Conservation (phyloP, 2,888 invertebrate species). For the Tenthredo mesomela region DNA sequence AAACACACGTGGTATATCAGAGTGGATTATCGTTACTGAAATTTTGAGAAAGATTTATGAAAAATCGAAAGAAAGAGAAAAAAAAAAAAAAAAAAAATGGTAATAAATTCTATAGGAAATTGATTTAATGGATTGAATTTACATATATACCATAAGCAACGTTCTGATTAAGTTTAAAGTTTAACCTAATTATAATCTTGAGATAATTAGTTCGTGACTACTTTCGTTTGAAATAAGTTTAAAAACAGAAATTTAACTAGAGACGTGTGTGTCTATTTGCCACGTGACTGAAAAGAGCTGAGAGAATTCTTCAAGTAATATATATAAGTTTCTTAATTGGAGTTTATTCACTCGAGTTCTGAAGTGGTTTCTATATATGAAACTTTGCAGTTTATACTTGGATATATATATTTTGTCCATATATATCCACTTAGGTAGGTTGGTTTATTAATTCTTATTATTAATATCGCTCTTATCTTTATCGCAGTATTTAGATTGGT, state of each 20-base stretch:
- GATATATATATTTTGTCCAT: not conserved
- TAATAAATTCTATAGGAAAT: not conserved
- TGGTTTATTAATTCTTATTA: conserved; percentile 25
- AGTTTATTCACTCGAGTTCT: conserved; percentile 7
- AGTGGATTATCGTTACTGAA: not conserved
- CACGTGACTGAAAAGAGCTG: not conserved
- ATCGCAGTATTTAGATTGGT: conserved; percentile 5
- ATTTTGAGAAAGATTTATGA: not conserved
- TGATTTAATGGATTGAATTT: not conserved
- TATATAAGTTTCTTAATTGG: conserved; percentile 11
- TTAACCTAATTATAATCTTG: not conserved
- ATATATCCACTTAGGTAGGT: not conserved
- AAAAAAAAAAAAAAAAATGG: not conserved
- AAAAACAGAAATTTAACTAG: conserved; percentile 15
- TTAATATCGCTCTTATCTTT: not conserved
- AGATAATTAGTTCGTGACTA: not conserved
- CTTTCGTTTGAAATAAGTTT: conserved; percentile 15
- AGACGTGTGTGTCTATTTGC: no score
- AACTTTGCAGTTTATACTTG: not conserved
- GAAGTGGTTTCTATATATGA: not conserved
- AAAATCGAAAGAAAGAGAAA: not conserved
- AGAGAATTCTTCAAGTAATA: not conserved
- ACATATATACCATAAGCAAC: not conserved
- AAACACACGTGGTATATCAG: not conserved
- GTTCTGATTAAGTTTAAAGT: not conserved